Conservation (phyloP, 2,113 vertebrate species). For the Nyctereutes procyonoides region DNA sequence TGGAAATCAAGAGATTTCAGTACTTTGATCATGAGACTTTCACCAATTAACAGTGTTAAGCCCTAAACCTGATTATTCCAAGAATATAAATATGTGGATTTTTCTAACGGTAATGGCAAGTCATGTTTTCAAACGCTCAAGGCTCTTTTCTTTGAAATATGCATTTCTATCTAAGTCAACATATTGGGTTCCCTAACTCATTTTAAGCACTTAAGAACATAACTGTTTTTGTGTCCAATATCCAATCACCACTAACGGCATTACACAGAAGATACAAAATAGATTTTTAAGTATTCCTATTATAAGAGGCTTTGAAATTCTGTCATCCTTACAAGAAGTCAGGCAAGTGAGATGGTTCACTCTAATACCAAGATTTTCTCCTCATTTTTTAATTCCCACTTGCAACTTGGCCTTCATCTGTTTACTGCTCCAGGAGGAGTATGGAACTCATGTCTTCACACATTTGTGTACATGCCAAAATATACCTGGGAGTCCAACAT, state of each 20-base stretch:
- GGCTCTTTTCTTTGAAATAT: neutral
- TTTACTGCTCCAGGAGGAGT: neutral
- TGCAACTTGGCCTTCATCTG: neutral
- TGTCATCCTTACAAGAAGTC: conserved; percentile 4
- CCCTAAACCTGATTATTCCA: conserved; percentile 30
- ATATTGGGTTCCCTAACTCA: neutral
- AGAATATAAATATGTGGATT: neutral
- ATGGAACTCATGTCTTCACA: neutral
- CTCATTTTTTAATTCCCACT: neutral
- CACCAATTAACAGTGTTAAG: neutral
- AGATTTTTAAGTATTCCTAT: conserved; percentile 19
- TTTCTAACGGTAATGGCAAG: neutral
- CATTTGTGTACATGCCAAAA: neutral
- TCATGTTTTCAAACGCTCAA: conserved; percentile 1
- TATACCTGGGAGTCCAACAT: neutral
- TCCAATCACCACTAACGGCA: neutral
- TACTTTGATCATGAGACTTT: neutral
- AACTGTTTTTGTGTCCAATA: neutral
- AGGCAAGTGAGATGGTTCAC: neutral
- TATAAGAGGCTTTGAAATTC: conserved; percentile 8
- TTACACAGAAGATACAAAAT: neutral
- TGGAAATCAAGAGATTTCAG: neutral
- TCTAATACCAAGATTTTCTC: conserved; percentile 14
- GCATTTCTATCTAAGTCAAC: neutral
- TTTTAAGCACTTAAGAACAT: conserved; percentile 2